Evolutionary conservation across 2,113 vertebrate genomes (phyloP), one percentile per base, ranked within the genome.

Genomic region (Cavia aperea): DNA sequence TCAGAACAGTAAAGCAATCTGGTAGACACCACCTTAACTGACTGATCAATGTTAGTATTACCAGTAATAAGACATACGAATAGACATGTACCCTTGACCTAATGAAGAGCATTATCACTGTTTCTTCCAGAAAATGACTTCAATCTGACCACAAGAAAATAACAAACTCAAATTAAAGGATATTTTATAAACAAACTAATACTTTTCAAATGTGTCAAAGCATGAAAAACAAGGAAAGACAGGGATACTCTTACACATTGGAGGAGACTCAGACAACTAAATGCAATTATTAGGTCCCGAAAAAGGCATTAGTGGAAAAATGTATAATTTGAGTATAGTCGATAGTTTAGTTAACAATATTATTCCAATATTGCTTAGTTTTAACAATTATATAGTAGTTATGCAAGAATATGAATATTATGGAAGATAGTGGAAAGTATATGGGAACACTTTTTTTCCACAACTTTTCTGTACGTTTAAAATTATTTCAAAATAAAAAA

Each of bases 401-500:
- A 90, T 21, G 19, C 7, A 93, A 90, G 5, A 54, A 56, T 77
- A 60, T 46, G 29, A 89, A 81, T 7, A 93, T 91, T 36, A 79
- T 7, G 29, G n/a, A 79, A 79, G 24, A n/a, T 79, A 26, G 9
- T 58, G 72, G 68, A 90, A 33, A 54, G 43, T 68, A 84, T 18
- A 36, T 24, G 21, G 36, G 49, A 82, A 93, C 31, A 90, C 2
- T 84, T n/a, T 88, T 60, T 78, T 90, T 94, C 83, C 93, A 9
- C 60, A 85, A 86, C 26, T 83, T 89, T 83, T 84, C 84, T 60
- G 0, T 81, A 88, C 81, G 10, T 88, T 86, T 93, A 91, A 94
- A 93, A 81, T 89, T 56, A 92, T 89, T 95, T 95, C n/a, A 56
- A 95, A 62, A 94, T 88, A 73, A 81, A 92, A 82, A 88, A 39